These are phyloP conservation scores for Amblyopsis hoosieri DNA, from an alignment of 2,797 vertebrate genomes.

Conservation along the genomic window DNA sequence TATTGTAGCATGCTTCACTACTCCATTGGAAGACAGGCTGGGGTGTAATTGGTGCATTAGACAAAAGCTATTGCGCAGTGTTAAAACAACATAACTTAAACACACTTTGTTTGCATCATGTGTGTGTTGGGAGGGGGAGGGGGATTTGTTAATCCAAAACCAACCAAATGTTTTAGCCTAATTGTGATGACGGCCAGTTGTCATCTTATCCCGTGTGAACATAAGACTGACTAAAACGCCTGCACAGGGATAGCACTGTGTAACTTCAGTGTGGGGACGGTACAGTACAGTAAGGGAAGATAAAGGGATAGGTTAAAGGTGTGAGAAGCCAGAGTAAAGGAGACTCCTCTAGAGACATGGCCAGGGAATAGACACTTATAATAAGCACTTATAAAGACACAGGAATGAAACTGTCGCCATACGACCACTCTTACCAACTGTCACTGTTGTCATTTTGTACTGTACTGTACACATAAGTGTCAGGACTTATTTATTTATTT, in stretches of 20 bases:
- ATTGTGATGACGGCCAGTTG: constrained; percentile 9
- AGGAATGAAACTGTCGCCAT: constrained; percentile 35
- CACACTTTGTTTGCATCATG: too few species aligned
- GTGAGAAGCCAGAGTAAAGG: too few species aligned
- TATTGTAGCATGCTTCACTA: constrained; percentile 11
- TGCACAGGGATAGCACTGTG: constrained; percentile 11
- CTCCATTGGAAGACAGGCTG: constrained; percentile 19
- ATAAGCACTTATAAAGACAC: constrained; percentile 44
- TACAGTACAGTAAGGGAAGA: constrained; percentile 23
- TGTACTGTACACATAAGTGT: too few species aligned
- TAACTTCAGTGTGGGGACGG: constrained; percentile 34
- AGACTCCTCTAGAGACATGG: constrained; percentile 39
- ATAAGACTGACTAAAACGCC: constrained; percentile 8
- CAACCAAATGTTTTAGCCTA: not conserved
- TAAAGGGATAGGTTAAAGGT: too few species aligned
- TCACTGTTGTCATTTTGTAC: constrained; percentile 31
- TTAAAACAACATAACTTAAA: not conserved
- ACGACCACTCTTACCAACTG: constrained; percentile 28
- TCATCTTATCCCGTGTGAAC: not conserved
- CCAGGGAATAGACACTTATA: constrained; percentile 37
- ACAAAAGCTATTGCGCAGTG: not conserved
- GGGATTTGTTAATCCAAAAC: not conserved
- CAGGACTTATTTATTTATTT: too few species aligned
- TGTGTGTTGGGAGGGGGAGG: not conserved
- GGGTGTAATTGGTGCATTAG: not conserved